Evolutionary conservation across 1,140 invertebrate species (phyloP).

Genomic region (Euwallacea fornicatus): DNA sequence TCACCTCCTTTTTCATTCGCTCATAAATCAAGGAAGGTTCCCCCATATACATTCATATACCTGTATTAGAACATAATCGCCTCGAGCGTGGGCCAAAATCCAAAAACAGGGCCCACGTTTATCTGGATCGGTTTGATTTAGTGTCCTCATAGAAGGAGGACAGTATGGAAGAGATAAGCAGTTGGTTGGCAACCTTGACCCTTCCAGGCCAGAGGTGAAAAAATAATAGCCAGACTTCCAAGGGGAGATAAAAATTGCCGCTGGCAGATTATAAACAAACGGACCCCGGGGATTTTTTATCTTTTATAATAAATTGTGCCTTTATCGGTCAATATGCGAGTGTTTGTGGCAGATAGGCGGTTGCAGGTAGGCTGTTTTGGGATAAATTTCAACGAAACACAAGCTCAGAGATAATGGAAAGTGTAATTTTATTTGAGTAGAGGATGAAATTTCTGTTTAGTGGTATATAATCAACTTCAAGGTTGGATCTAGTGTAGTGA

Average conservation of each 20-base stretch:
- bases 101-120: conserved; percentile 25
- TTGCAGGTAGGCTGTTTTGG: conserved; percentile 24
- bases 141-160: conserved; percentile 31
- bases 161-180: conserved; percentile 29
- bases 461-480: too few relatives aligned
- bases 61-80: conserved; percentile 35
- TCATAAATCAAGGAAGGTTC: too few relatives aligned
- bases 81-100: conserved; percentile 20
- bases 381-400: too few relatives aligned
- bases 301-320: conserved; percentile 34
- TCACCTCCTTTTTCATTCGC: too few relatives aligned
- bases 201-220: conserved; percentile 30
- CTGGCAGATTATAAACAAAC: conserved; percentile 37
- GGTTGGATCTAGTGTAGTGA: too few relatives aligned
- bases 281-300: conserved; percentile 32
- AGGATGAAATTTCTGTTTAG: too few relatives aligned
- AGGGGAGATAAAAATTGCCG: conserved; percentile 34
- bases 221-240: conserved; percentile 36
- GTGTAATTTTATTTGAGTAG: too few relatives aligned
- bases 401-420: too few relatives aligned
- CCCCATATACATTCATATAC: conserved; percentile 27
- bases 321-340: conserved; percentile 34
- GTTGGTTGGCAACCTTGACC: conserved; percentile 32
- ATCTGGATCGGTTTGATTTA: conserved; percentile 36
- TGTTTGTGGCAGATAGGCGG: conserved; percentile 29